Percentiles rank a stretch among this genome's conserved stretches.
These are phyloP conservation scores for Garra rufa DNA, from an alignment of 2,113 vertebrate species.

Conservation along the genomic window DNA sequence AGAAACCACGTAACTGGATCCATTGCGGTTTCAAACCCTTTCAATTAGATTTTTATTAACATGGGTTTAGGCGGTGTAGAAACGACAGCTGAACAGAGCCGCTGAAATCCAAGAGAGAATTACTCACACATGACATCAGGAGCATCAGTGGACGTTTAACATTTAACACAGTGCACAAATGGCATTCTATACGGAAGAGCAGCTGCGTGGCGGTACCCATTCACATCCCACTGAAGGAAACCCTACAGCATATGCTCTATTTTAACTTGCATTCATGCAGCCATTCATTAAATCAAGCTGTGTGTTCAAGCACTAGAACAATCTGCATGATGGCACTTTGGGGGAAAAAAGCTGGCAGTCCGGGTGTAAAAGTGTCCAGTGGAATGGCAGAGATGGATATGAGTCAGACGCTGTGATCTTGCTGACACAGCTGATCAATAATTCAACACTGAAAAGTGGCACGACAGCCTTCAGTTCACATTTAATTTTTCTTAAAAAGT, in stretches of 20 bases:
- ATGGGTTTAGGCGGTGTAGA: constrained; percentile 66
- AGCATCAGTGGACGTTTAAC: constrained; percentile 58
- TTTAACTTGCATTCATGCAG: background rate
- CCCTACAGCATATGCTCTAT: background rate
- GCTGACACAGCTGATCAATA: constrained; percentile 72
- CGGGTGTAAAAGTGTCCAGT: constrained; percentile 49
- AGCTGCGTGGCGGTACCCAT: constrained; percentile 28
- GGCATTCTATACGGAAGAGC: background rate
- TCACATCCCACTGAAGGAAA: background rate
- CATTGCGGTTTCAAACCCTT: constrained; percentile 66
- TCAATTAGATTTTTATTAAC: constrained; percentile 75
- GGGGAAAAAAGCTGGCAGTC: background rate
- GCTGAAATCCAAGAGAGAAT: constrained; percentile 56
- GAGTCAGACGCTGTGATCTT: constrained; percentile 52
- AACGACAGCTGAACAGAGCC: constrained; percentile 71
- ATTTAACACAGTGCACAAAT: constrained; percentile 40
- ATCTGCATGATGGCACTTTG: constrained; percentile 12
- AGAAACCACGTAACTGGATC: constrained; percentile 73
- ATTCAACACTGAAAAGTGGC: constrained; percentile 65
- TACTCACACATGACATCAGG: constrained; percentile 71
- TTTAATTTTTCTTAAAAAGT: constrained; percentile 48
- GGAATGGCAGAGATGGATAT: constrained; percentile 48
- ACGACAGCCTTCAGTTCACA: background rate
- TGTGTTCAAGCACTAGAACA: constrained; percentile 7
- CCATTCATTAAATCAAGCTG: background rate